Percentiles rank a stretch among this genome's conserved stretches.
Evolutionary conservation across 2,888 invertebrate species (phyloP).

Genomic region (Tillus elongatus): DNA sequence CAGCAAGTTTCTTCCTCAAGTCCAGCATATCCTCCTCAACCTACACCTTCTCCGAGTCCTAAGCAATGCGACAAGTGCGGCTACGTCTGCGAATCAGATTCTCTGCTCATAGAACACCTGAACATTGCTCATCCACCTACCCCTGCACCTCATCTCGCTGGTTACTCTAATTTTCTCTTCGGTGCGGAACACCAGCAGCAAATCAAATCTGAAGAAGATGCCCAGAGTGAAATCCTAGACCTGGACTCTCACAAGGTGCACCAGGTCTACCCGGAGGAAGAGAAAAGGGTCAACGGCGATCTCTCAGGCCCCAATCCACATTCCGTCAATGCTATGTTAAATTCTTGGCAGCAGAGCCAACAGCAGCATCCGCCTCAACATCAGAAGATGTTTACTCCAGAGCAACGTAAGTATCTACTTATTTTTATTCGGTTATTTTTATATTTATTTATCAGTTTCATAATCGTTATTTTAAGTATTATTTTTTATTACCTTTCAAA

Average conservation of each 20-base stretch:
- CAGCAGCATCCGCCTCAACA: constrained; percentile 38
- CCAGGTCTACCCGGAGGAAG: constrained; percentile 45
- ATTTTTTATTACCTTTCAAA: too few relatives aligned
- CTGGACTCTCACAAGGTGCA: constrained; percentile 82
- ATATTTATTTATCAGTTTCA: too few relatives aligned
- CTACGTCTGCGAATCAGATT: constrained; percentile 65
- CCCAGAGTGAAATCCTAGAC: constrained; percentile 74
- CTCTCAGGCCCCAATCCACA: constrained; percentile 35
- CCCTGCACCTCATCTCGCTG: constrained; percentile 42
- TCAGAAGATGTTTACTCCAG: constrained; percentile 40
- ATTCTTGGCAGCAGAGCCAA: constrained; percentile 39
- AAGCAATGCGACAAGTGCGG: constrained; percentile 81
- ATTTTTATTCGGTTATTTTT: too few relatives aligned
- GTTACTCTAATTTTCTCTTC: constrained; percentile 44
- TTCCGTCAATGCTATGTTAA: constrained; percentile 50
- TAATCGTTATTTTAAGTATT: too few relatives aligned
- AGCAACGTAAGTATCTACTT: constrained; percentile 12
- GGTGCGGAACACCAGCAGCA: constrained; percentile 39
- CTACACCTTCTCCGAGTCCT: constrained; percentile 62
- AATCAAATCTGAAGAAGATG: constrained; percentile 57
- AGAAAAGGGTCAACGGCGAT: constrained; percentile 34
- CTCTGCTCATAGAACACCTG: constrained; percentile 66
- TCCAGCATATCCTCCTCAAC: constrained; percentile 53
- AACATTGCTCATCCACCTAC: constrained; percentile 53
- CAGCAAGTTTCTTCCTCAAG: constrained; percentile 39